phyloP scores from a whole-genome alignment of 1,140 invertebrate genomes.

The Sesamia nonagrioides region DNA sequence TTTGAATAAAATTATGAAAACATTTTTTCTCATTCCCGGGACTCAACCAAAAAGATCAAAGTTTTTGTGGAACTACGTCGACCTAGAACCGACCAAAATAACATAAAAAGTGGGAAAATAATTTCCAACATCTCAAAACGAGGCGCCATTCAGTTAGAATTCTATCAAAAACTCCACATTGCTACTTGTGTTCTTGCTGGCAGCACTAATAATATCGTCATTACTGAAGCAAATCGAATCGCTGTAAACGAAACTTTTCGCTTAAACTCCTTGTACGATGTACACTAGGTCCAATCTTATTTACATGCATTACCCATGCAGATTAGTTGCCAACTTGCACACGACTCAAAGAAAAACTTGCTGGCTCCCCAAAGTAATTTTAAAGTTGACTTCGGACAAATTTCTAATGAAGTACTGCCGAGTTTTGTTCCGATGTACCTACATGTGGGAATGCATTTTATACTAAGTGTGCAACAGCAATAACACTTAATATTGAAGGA shows the following conservation, averaged over 20 bases:
- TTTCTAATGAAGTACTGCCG: conserved; percentile 54
- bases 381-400: conserved; percentile 61
- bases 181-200: background rate
- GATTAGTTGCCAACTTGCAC: conserved; percentile 63
- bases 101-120: background rate
- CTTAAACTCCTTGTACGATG: conserved; percentile 29
- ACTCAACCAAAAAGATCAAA: too few species aligned
- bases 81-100: background rate
- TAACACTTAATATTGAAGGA: background rate
- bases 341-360: conserved; percentile 67
- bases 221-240: conserved; percentile 41
- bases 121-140: conserved; percentile 5
- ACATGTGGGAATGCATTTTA: conserved; percentile 9
- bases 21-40: too few species aligned
- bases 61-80: too few species aligned
- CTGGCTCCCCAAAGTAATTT: conserved; percentile 62
- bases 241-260: conserved; percentile 39
- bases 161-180: too few species aligned
- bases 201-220: conserved; percentile 37
- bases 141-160: background rate
- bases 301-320: conserved; percentile 69
- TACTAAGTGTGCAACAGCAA: background rate
- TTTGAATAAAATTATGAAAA: too few species aligned
- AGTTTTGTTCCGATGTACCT: conserved; percentile 1
- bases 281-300: conserved; percentile 51